Base-by-base conservation (phyloP, 2,888 invertebrate species). In the Zootermopsis nevadensis region DNA sequence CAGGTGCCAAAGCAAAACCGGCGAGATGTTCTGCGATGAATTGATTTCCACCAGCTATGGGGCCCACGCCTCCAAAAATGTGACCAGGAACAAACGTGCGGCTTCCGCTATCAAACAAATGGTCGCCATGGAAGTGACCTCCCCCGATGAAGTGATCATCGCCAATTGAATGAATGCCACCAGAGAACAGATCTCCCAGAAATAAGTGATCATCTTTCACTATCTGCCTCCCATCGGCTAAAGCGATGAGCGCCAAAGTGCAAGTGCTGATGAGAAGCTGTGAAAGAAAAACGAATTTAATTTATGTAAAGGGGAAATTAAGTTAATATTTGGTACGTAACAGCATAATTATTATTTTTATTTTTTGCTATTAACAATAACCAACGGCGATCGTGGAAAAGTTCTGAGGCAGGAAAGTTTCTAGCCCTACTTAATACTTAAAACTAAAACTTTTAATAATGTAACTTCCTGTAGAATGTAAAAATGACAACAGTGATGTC, bases 161-260 rank as follows among this genome's bases (percentile, higher is more conserved):
- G 6, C 38, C 27, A 38, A 74, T 1, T 38, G 74, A 24, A 38
- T 74, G 74, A 38, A 74, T n/a, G 22, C 74, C 74, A 2, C 22
- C 74, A n/a, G 38, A 74, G 24, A 74, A 74, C 3, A 1, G 1
- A 8, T 74, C 74, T 38, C 74, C 74, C 33, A 72, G 22, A 12
- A 35, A 1, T 24, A 33, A 33, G 38, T 74, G 35, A 19, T 38
- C n/a, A n/a, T 74, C 74, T 74, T 74, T 74, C 74, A 74, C 74
- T 38, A 74, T 74, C 38, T 74, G 74, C 74, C 74, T 3, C 74
- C 74, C 74, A 74, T 74, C 74, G 74, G 1, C 38, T 8, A 38
- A n/a, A 38, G 74, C 74, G 74, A 74, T 24, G 35, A 74, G 74
- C 19, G 74, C 74, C 74, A 38, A 74, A 74, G 74, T 74, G 74